Base-by-base conservation (phyloP, 2,113 vertebrate species). In the Phainopepla nitens region DNA sequence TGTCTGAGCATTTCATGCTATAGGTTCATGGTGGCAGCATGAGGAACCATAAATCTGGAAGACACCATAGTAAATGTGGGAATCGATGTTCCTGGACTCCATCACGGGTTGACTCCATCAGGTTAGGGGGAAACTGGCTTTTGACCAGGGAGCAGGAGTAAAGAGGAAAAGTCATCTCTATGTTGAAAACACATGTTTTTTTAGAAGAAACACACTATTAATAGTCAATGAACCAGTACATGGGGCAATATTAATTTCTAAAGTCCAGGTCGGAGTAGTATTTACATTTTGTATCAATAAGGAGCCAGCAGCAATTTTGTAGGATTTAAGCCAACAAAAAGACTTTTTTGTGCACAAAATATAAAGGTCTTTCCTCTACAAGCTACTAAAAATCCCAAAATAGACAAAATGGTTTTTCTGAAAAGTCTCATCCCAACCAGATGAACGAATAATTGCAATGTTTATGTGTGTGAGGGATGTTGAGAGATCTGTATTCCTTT, bases 251-350 rank as follows among this genome's bases (percentile, higher is more conserved):
- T 16, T 90, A 51, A 93, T 97, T 93, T 81, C 42, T 62, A 86
- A 92, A 95, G 66, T 88, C 27, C 35, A 80, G 70, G 75, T 71
- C 95, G 79, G 93, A 96, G 69, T 57, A 93, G 28, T 86, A 78
- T 78, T 78, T 89, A 65, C 36, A 61, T 78, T 93, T 91, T 92
- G 10, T 64, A 90, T 91, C 86, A 73, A 18, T 82, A 53, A 80
- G 81, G 58, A 93, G 69, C 71, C 79, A 90, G 83, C 50, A 92
- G 94, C 70, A 90, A 77, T 86, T 93, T 89, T 90, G 56, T 58
- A 77, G 80, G 54, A 71, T 94, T 80, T 87, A 93, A 85, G 68
- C 5, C 33, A 97, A 89, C 78, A 95, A 53, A 97, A 97, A 97
- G 66, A 61, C 56, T 15, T 76, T 82, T 60, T 49, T 79, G 53